phyloP scores from a whole-genome alignment of 2,888 invertebrate genomes.

The Mesorhabditis sp. region DNA sequence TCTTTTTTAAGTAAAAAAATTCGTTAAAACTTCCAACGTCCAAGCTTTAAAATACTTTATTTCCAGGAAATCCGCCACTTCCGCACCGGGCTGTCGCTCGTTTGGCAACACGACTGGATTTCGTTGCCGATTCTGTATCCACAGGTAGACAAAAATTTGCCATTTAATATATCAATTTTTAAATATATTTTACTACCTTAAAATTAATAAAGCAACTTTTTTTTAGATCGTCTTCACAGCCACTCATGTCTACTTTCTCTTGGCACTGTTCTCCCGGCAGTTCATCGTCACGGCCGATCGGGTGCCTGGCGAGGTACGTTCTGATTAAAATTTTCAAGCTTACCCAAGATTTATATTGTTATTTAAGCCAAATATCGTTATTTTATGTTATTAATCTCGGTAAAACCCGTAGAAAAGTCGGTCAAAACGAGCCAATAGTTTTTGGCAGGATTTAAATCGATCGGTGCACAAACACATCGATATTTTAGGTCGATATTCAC shows the following conservation, averaged over 20 bases:
- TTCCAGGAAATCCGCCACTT: conserved; percentile 33
- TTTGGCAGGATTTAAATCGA: background rate
- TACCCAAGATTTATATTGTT: background rate
- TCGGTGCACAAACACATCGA: background rate
- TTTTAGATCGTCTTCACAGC: conserved; percentile 48
- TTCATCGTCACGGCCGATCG: conserved; percentile 6
- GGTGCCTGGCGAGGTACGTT: background rate
- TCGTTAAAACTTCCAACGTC: too few species aligned
- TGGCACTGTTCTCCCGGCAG: conserved; percentile 44
- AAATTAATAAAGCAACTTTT: conserved; percentile 18
- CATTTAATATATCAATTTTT: background rate
- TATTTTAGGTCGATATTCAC: conserved; percentile 23
- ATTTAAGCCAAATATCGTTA: background rate
- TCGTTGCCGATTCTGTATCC: conserved; percentile 38
- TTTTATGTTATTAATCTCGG: background rate
- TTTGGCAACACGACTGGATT: conserved; percentile 43
- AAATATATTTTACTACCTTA: background rate
- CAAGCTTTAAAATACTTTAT: background rate
- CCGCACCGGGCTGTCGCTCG: conserved; percentile 27
- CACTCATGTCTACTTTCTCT: conserved; percentile 48
- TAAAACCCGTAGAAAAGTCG: too few species aligned
- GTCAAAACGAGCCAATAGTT: too few species aligned
- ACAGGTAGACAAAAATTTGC: background rate
- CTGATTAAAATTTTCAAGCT: background rate
- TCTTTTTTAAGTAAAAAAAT: background rate